phyloP scores from a whole-genome alignment of 53 echinoderm and acorn worm genomes.

The Henricia sp. region DNA sequence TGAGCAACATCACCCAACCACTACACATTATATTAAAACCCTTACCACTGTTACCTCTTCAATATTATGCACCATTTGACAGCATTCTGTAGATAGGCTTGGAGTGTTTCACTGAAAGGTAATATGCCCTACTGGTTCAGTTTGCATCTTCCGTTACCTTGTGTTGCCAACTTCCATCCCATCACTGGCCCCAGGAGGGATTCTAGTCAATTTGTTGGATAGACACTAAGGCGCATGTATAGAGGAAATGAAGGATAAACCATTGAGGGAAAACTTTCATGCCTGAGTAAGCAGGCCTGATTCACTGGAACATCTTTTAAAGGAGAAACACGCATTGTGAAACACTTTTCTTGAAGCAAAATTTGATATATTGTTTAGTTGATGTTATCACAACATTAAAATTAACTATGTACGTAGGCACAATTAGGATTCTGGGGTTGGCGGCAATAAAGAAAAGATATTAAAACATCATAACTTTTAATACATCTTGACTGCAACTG shows the following conservation, averaged over 20 bases:
- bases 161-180: background rate
- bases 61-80: background rate
- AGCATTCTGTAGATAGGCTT: background rate
- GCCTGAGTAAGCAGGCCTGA: too few relatives aligned
- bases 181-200: slow-evolving; percentile 3
- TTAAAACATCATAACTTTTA: too few relatives aligned
- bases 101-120: slow-evolving; percentile 21
- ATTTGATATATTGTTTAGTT: too few relatives aligned
- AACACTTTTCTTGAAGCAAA: too few relatives aligned
- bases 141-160: slow-evolving; percentile 27
- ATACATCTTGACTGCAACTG: too few relatives aligned
- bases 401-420: too few relatives aligned
- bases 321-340: too few relatives aligned
- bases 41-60: background rate
- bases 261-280: too few relatives aligned
- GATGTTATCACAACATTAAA: too few relatives aligned
- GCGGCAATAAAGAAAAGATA: too few relatives aligned
- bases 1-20: slow-evolving; percentile 15
- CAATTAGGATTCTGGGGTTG: too few relatives aligned
- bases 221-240: background rate
- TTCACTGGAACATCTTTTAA: too few relatives aligned
- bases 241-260: background rate
- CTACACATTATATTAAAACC: slow-evolving; percentile 14
- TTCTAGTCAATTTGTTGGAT: slow-evolving; percentile 18
- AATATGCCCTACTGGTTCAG: slow-evolving; percentile 31